A percentile compares a stretch with the other conserved stretches of the same genome.
These are phyloP conservation scores for Propithecus coquereli DNA, from an alignment of 2,113 vertebrate genomes.

Conservation along the genomic window DNA sequence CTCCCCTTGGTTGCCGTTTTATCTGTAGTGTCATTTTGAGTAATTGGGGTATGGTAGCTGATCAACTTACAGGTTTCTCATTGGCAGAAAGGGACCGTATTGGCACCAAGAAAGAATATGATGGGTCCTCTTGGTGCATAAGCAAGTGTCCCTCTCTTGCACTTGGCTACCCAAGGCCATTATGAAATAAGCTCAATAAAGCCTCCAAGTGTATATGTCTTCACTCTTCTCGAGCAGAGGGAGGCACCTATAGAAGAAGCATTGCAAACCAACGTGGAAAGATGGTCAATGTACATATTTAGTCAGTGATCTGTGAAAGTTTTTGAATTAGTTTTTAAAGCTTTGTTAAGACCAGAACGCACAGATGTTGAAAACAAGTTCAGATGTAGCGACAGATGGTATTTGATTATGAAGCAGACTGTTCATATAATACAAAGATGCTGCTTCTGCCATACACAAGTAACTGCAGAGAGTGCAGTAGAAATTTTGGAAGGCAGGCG, in stretches of 20 bases:
- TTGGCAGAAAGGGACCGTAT: slow-evolving; percentile 88
- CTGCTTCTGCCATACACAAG: slow-evolving; percentile 97
- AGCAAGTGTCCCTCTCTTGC: slow-evolving; percentile 88
- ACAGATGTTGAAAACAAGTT: slow-evolving; percentile 99
- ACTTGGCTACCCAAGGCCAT: slow-evolving; percentile 90
- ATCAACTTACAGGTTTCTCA: slow-evolving; percentile 93
- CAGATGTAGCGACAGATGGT: slow-evolving; percentile 99
- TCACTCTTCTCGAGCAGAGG: slow-evolving; percentile 80
- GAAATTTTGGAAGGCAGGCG: slow-evolving; percentile 89
- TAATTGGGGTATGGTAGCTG: slow-evolving; percentile 93
- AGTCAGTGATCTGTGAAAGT: slow-evolving; percentile 96
- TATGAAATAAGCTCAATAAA: slow-evolving; percentile 89
- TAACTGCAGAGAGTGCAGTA: slow-evolving; percentile 93
- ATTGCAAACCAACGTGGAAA: slow-evolving; percentile 84
- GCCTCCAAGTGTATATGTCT: slow-evolving; percentile 81
- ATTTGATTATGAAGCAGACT: slow-evolving; percentile 99
- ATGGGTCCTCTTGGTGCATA: slow-evolving; percentile 87
- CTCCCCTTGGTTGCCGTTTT: slow-evolving; percentile 97
- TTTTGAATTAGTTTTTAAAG: slow-evolving; percentile 98
- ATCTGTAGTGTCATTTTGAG: slow-evolving; percentile 93
- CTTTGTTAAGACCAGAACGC: slow-evolving; percentile 99
- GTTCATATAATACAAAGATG: slow-evolving; percentile 99
- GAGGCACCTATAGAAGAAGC: slow-evolving; percentile 83
- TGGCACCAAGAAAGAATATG: slow-evolving; percentile 89
- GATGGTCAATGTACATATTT: slow-evolving; percentile 91